These are phyloP conservation scores for Drosophila arawakana DNA, from an alignment of 1,140 invertebrate species.

Conservation along the genomic window DNA sequence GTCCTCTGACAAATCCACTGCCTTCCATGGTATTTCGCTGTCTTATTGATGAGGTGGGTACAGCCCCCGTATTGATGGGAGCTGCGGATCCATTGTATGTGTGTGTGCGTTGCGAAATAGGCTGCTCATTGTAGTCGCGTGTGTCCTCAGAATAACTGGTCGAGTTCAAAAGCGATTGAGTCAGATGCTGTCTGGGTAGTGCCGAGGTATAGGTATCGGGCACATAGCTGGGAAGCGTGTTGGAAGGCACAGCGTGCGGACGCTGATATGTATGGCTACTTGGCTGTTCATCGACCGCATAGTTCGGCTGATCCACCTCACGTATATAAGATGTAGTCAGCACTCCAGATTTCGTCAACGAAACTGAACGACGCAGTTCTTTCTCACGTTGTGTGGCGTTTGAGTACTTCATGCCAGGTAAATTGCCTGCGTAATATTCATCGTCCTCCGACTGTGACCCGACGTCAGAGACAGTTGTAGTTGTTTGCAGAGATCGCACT, in stretches of 20 bases:
- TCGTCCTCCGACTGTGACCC: slow-evolving; percentile 72
- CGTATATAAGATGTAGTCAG: slow-evolving; percentile 72
- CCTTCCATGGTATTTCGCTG: slow-evolving; percentile 32
- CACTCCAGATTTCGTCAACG: slow-evolving; percentile 68
- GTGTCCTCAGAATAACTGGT: slow-evolving; percentile 55
- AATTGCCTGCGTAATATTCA: slow-evolving; percentile 44
- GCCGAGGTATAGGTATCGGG: slow-evolving; percentile 36
- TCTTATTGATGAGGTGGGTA: background rate
- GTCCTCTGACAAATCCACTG: slow-evolving; percentile 35
- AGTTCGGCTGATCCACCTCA: slow-evolving; percentile 39
- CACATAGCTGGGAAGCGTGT: slow-evolving; percentile 36
- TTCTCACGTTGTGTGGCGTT: slow-evolving; percentile 6
- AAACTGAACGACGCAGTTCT: slow-evolving; percentile 52
- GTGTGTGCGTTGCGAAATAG: slow-evolving; percentile 23
- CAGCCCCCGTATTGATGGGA: slow-evolving; percentile 31
- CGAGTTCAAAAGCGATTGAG: slow-evolving; percentile 62
- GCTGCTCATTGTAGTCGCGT: slow-evolving; percentile 11
- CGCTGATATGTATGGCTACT: slow-evolving; percentile 61
- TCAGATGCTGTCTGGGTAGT: slow-evolving; percentile 33
- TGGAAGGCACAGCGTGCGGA: slow-evolving; percentile 21
- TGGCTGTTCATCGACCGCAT: slow-evolving; percentile 27
- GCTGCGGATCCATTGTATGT: slow-evolving; percentile 52
- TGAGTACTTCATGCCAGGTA: slow-evolving; percentile 6
- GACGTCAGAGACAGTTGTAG: slow-evolving; percentile 67
- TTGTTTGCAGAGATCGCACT: slow-evolving; percentile 48